Evolutionary conservation across 2,888 invertebrate species (phyloP), one percentile per base, ranked within the genome.

Genomic region (Apamea epomidion): DNA sequence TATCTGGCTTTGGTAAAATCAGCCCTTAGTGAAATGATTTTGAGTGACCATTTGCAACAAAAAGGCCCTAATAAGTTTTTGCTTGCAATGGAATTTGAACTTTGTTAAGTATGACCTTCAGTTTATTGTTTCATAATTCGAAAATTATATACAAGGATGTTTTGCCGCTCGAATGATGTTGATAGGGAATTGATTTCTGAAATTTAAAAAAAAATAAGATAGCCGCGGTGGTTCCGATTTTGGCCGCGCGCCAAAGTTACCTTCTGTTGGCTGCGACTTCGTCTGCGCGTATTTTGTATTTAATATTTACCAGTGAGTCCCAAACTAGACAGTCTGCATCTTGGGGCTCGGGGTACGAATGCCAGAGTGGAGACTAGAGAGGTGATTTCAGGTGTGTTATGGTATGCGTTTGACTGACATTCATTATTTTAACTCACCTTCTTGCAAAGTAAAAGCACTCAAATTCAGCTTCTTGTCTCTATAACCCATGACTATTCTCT

Each of bases 391-490:
- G 51, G 18, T 51, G 51, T 18, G 51, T 6, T 58, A 3, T 25
- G 54, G 54, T 58, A 58, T 58, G 12, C 25, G 4, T 60, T 4
- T 12, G 12, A 12, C n/a, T 60, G n/a, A n/a, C 12, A n/a, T 58
- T 58, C 21, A 12, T 45, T 45, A 45, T 69, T 69, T 45, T 42
- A 29, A 74, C 92, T 86, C 65, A 96, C 96, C 96, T 45, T 89
- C 87, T 75, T 94, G 91, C 65, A 92, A 65, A 37, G 95, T 95
- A 70, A 97, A 97, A 0, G 88, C 89, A 10, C 86, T 93, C 71
- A 97, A 83, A 85, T 94, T 89, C 62, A 96, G 74, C 16, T 90
- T 91, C 0, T 77, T 86, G 0, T 92, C 91, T 2, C 91, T 90
- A 48, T 91, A 91, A 0, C 85, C 87, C 74, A 84, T 58, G 0